Evolutionary conservation across 2,113 vertebrate genomes (phyloP), one percentile per base, ranked within the genome.

Genomic region (Paramormyrops kingsleyae): DNA sequence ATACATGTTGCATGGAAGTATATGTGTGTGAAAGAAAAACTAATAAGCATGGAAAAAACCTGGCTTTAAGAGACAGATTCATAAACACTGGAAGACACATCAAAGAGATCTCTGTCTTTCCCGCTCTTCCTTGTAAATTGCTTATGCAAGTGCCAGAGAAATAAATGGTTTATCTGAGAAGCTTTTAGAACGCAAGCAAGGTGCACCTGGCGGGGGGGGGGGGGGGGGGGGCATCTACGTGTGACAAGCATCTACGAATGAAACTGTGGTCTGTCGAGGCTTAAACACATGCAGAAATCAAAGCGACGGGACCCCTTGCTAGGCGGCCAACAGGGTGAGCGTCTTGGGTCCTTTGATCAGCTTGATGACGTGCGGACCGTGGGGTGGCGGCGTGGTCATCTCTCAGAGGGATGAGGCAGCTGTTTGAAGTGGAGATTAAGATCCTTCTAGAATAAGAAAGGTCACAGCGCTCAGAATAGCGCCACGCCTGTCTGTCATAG

Each of bases 341-440:
- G 88, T 90, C 92, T 91, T 83, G 59, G 74, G 31, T 39, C 83
- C 93, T 95, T 93, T 94, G 93, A 94, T 94, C 92, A 90, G 88
- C 56, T 46, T 8, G 47, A 83, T 47, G 50, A 83, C 90, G 86
- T 89, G 87, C 83, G 87, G 85, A 90, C 46, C 87, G 47, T 59
- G 66, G 88, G 49, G 44, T 56, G 39, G 89, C 89, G 88, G 85
- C 53, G 87, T 88, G 91, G 90, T 47, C 15, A 17, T 46, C 49
- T 91, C 91, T 90, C 91, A 70, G 74, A 92, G 91, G 90, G 83
- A 35, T 89, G 90, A 91, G 91, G 62, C 85, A 88, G 92, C 74
- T 90, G 92, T 94, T 94, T 95, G 94, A 94, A 94, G 92, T 95
- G 94, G 92, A 94, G 93, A 94, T 93, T 92, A 89, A 93, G 92